Conservation (phyloP, 2,888 invertebrate species). For the Linnaemya vulpina region DNA sequence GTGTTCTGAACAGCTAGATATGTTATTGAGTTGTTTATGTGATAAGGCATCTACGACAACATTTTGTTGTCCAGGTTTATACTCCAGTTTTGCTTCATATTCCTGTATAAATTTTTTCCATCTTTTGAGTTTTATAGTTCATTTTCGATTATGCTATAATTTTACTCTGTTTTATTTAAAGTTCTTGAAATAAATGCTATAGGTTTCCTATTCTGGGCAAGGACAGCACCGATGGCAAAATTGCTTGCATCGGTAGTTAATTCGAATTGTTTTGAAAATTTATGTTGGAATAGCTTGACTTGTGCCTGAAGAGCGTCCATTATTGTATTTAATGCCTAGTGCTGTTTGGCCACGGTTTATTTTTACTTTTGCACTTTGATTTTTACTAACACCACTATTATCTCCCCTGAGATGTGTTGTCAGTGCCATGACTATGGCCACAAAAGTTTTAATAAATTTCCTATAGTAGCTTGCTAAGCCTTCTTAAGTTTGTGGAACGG, state of each 20-base stretch:
- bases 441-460: neutral
- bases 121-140: neutral
- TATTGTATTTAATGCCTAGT: neutral
- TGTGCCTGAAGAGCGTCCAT: neutral
- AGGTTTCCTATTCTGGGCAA: too few relatives aligned
- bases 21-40: neutral
- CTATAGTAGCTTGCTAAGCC: too few relatives aligned
- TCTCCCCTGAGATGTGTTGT: neutral
- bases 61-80: constrained; percentile 17
- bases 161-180: neutral
- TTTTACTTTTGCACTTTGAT: too few relatives aligned
- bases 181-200: too few relatives aligned
- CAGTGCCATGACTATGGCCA: neutral
- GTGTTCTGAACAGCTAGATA: constrained; percentile 8
- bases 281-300: neutral
- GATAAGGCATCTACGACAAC: constrained; percentile 13
- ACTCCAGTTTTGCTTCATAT: constrained; percentile 4
- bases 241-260: too few relatives aligned
- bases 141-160: neutral
- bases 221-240: too few relatives aligned
- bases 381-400: too few relatives aligned
- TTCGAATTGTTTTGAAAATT: neutral
- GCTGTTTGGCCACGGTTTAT: neutral
- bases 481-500: too few relatives aligned
- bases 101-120: neutral